Base-by-base conservation (phyloP, 2,113 vertebrate genomes). In the Pelobates fuscus region DNA sequence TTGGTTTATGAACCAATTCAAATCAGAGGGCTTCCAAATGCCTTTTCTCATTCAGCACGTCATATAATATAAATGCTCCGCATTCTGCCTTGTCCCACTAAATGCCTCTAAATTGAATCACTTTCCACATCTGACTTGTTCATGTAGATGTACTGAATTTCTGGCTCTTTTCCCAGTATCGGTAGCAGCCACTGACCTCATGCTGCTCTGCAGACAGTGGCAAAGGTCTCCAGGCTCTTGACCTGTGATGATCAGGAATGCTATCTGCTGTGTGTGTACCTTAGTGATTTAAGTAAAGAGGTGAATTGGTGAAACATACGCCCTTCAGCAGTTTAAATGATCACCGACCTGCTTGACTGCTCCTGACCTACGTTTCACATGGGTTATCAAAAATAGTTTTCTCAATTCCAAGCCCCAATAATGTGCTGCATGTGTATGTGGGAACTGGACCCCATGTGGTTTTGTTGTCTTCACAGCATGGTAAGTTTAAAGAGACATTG, bases 251-350 rank as follows among this genome's bases (percentile, higher is more conserved):
- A 79, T 81, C 80, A 82, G 72, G 81, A 82, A 86, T 85, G 70
- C 84, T 75, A 83, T 86, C 83, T 62, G 68, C 69, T 83, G 83
- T 84, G 83, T 84, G 84, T 84, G 76, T 82, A 83, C 71, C 80
- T 81, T 84, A 80, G 54, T 81, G 69, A 83, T 86, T 82, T 84
- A 83, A 86, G 78, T 78, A 78, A 68, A 82, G 79, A 85, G 78
- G 78, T 87, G 75, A 85, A 87, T 82, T 86, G 87, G 85, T 88
- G 83, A 85, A 88, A 90, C 79, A 73, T 80, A 86, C 85, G 71
- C 82, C 84, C 79, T 80, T 82, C 71, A 66, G 41, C 77, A 72
- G 70, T 78, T 81, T 82, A 81, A 85, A 63, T 83, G 80, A 81
- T 80, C 81, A 70, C 32, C 84, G 71, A 85, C 73, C 79, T 84